Evolutionary conservation across 2,888 invertebrate genomes (phyloP), one percentile per base, ranked within the genome.

Genomic region (Epinotia brunnichana): DNA sequence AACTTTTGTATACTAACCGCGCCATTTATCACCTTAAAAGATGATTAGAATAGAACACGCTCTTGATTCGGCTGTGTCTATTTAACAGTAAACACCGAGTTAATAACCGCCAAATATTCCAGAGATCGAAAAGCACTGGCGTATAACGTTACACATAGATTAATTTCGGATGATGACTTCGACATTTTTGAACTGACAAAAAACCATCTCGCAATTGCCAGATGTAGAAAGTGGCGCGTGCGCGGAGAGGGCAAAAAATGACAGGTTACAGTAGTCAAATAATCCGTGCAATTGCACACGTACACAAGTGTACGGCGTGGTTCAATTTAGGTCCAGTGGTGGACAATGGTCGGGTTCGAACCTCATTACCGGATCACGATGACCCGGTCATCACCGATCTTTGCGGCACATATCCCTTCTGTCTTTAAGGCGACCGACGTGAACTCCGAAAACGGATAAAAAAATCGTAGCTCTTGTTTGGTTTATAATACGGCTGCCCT

Each of bases 281-380:
- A 92, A 90, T 90, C 90, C 89, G 88, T 90, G 87, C 90, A 88
- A 91, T 91, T 90, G 90, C 88, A 90, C 92, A 92, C 91, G 91
- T 91, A 89, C 88, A 80, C 78, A 81, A 80, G 83, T 85, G 90
- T 90, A 91, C 86, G 87, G 86, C 87, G 88, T 86, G 85, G 89
- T 87, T 85, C 88, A 86, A 90, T 90, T 90, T 89, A 17, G 66
- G 56, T 21, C 85, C 85, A 84, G 84, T 81, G 81, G 78, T 79
- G 82, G 76, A 76, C 89, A 90, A 89, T 88, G 83, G 82, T 80
- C 80, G 80, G 81, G 80, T 83, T 81, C 85, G 85, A 83, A 90
- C 85, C 87, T 90, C 88, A 91, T 91, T 89, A 89, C 57, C 19
- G 60, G 77, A 81, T 82, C 82, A 81, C 83, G 82, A 79, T 83